These are phyloP conservation scores for Cisticola juncidis DNA, from an alignment of 2,113 vertebrate species.

Conservation along the genomic window DNA sequence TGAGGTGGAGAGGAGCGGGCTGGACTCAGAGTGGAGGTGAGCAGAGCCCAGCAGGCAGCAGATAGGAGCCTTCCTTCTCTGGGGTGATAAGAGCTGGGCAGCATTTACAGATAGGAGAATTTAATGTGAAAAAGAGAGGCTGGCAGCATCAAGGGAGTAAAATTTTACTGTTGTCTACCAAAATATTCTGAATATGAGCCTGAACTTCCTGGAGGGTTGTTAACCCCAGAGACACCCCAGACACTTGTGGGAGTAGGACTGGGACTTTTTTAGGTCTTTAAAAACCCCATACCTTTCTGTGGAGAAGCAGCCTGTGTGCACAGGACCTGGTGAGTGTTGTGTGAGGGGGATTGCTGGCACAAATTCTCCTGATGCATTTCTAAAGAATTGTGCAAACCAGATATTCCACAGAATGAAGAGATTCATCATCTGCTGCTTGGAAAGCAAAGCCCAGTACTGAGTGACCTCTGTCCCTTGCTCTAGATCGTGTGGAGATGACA, in stretches of 20 bases:
- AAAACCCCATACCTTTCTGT: fast-evolving
- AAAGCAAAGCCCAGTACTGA: not conserved
- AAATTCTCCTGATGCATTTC: not conserved
- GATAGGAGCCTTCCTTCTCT: not conserved
- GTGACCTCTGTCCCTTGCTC: not conserved
- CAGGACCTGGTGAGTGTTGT: no score
- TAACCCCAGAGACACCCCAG: not conserved
- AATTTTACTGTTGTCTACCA: not conserved
- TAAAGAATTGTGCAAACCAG: not conserved
- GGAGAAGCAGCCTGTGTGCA: not conserved
- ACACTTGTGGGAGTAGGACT: not conserved
- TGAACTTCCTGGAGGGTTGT: not conserved
- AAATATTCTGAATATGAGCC: not conserved
- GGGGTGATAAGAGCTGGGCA: not conserved
- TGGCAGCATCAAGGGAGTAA: not conserved
- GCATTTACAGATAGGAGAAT: not conserved
- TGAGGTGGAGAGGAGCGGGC: constrained; percentile 1
- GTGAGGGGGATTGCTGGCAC: not conserved
- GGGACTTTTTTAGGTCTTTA: not conserved
- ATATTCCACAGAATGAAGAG: not conserved
- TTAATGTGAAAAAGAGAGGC: not conserved
- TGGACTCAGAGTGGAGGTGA: not conserved
- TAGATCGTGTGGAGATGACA: not conserved
- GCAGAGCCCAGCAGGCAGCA: not conserved
- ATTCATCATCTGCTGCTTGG: not conserved